Evolutionary conservation across 2,888 invertebrate species (phyloP).

Genomic region (Morpho helenor): DNA sequence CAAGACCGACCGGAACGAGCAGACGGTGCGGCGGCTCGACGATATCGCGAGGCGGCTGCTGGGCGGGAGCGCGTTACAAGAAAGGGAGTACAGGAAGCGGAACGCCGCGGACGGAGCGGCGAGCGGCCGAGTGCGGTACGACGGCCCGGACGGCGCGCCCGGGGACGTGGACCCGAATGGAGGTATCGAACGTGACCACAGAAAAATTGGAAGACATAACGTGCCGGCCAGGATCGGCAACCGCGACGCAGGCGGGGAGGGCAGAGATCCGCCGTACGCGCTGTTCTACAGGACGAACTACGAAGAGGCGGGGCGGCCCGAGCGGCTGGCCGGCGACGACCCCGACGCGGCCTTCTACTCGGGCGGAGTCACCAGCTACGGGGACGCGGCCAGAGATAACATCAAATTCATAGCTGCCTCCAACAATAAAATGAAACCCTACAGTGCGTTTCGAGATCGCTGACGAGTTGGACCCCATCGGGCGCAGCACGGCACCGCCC

Average conservation of each 20-base stretch:
- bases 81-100: constrained; percentile 14
- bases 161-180: not conserved
- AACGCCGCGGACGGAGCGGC: not conserved
- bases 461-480: not conserved
- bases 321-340: constrained; percentile 15
- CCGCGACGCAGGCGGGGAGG: constrained; percentile 35
- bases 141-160: not conserved
- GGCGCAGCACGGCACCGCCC: too few relatives aligned
- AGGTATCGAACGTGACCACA: not conserved
- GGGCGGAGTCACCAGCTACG: not conserved
- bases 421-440: not conserved
- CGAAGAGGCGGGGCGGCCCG: constrained; percentile 31
- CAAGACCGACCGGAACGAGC: constrained; percentile 7
- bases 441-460: constrained; percentile 12
- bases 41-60: constrained; percentile 34
- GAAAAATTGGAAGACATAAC: constrained; percentile 30
- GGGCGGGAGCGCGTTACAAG: constrained; percentile 23
- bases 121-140: not conserved
- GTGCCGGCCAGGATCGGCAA: constrained; percentile 33
- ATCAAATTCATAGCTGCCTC: not conserved
- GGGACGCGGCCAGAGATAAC: not conserved
- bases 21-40: constrained; percentile 31
- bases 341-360: not conserved
- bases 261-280: constrained; percentile 44
- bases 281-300: constrained; percentile 52